Evolutionary conservation across 2,888 invertebrate species (phyloP).

Genomic region (Conistra vaccinii): DNA sequence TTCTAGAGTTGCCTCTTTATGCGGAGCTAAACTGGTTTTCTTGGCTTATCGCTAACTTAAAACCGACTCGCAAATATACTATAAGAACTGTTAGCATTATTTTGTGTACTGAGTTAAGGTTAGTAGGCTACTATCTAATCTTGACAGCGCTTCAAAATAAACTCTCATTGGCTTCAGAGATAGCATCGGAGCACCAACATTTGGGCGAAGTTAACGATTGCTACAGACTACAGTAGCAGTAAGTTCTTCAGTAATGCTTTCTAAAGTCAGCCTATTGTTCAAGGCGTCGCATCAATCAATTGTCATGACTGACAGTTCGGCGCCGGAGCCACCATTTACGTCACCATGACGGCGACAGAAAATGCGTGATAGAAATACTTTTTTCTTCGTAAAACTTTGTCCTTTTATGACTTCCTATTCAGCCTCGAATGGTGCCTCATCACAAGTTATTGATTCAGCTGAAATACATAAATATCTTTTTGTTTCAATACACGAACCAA

Average conservation of each 20-base stretch:
- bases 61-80: slow-evolving; percentile 35
- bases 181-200: slow-evolving; percentile 35
- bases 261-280: slow-evolving; percentile 67
- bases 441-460: slow-evolving; percentile 19
- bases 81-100: slow-evolving; percentile 37
- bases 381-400: slow-evolving; percentile 57
- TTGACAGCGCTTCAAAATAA: slow-evolving; percentile 52
- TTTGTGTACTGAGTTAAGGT: slow-evolving; percentile 46
- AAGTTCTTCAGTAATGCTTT: slow-evolving; percentile 58
- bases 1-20: slow-evolving; percentile 31
- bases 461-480: slow-evolving; percentile 2
- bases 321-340: slow-evolving; percentile 71
- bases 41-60: slow-evolving; percentile 41
- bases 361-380: slow-evolving; percentile 71
- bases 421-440: background rate
- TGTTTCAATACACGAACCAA: slow-evolving; percentile 9
- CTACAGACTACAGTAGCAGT: slow-evolving; percentile 20
- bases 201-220: slow-evolving; percentile 43
- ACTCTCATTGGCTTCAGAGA: slow-evolving; percentile 35
- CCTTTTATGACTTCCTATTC: slow-evolving; percentile 32
- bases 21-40: slow-evolving; percentile 34
- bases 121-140: slow-evolving; percentile 59
- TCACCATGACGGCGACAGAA: slow-evolving; percentile 60
- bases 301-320: slow-evolving; percentile 73
- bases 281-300: slow-evolving; percentile 75